Base-by-base conservation (phyloP, 2,797 vertebrate species). In the Macrochelys suwanniensis region DNA sequence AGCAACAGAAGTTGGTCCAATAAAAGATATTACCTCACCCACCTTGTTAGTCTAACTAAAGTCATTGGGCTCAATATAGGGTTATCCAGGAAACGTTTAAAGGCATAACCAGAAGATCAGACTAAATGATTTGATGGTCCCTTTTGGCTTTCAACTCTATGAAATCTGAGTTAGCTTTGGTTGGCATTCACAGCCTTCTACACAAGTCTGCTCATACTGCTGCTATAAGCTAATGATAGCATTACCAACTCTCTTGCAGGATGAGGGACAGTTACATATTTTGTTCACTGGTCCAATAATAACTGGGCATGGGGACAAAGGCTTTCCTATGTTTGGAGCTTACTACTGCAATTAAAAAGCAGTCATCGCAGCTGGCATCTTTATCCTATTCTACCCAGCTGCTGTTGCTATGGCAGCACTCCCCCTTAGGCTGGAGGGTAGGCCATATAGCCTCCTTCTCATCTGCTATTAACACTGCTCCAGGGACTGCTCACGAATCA, bases 331-430 rank as follows among this genome's bases (percentile, higher is more conserved):
- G 33, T 88, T 79, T 88, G 84, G 50, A 95, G 82, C 82, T 59
- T 74, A 92, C 82, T 74, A 37, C 74, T 85, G 82, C 77, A 96
- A 94, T 50, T 42, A 33, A 65, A 93, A 94, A 82, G 0, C 80
- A 96, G 94, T 92, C 88, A 90, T 3, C 51, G 81, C 95, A 97
- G 95, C 95, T 96, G 96, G 89, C 96, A 90, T 87, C 84, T 93
- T 89, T 90, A 65, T 96, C 80, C 47, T 84, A 50, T 83, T 93
- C 86, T 88, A 81, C 28, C 54, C 71, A 92, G 79, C 92, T 94
- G 83, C 80, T 81, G 96, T 97, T 97, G 89, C 96, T 87, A 95
- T 96, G 91, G 94, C 91, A 97, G 93, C 96, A 95, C 86, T 71
- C 95, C 47, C 59, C 2, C 0, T 51, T 6, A 23, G 21, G 7